These are phyloP conservation scores for Emydocephalus ijimae DNA, from an alignment of 2,113 vertebrate genomes.

Conservation along the genomic window DNA sequence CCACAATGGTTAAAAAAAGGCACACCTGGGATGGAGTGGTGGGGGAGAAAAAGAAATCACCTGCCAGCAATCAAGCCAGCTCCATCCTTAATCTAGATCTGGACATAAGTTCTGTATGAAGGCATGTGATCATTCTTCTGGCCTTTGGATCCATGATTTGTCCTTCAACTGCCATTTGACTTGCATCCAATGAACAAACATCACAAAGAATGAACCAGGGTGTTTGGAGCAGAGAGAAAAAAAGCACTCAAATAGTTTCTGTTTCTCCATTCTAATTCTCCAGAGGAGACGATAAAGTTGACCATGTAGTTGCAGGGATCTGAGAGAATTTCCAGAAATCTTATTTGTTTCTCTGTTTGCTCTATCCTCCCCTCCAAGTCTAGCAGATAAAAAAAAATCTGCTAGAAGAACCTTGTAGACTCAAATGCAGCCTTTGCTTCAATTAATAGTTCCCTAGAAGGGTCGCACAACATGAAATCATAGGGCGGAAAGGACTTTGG, in stretches of 20 bases:
- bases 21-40: accelerated
- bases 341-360: no score
- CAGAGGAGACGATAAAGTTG: not conserved
- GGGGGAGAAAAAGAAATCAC: no score
- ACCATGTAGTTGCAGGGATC: not conserved
- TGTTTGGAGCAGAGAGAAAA: not conserved
- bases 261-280: not conserved
- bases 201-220: not conserved
- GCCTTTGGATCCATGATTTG: not conserved
- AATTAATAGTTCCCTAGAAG: not conserved
- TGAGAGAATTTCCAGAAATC: not conserved
- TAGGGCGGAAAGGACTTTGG: no score
- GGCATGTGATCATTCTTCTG: not conserved
- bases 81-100: not conserved
- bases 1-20: not conserved
- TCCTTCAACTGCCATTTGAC: not conserved
- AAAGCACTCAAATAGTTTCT: not conserved
- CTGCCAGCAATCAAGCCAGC: not conserved
- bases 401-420: not conserved
- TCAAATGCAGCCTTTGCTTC: not conserved
- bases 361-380: no score
- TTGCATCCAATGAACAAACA: not conserved
- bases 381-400: not conserved
- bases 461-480: no score
- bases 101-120: not conserved